Conservation (phyloP, 2,888 invertebrate species). For the Byasa hedistus region DNA sequence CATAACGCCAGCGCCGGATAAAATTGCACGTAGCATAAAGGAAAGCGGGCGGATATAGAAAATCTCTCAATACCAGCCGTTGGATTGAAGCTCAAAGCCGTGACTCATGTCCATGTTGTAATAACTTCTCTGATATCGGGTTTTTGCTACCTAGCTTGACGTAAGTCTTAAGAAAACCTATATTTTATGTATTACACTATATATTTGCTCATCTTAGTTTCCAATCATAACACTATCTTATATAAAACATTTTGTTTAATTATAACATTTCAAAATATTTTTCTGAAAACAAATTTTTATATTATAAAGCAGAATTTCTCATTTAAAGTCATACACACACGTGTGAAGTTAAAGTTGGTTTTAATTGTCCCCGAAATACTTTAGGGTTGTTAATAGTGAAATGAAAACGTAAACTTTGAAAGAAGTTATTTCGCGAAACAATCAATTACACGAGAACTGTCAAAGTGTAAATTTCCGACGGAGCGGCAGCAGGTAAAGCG, state of each 20-base stretch:
- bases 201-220: neutral
- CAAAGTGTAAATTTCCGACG: conserved; percentile 57
- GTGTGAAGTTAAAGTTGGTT: neutral
- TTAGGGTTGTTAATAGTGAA: neutral
- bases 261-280: no score
- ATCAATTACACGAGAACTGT: conserved; percentile 74
- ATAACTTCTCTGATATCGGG: conserved; percentile 50
- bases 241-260: no score
- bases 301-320: no score
- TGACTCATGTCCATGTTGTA: conserved; percentile 56
- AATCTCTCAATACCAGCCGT: conserved; percentile 73
- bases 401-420: neutral
- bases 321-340: no score
- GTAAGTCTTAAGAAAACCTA: conserved; percentile 20
- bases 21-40: conserved; percentile 78
- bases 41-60: conserved; percentile 78
- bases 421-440: conserved; percentile 51
- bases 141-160: conserved; percentile 25
- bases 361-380: neutral
- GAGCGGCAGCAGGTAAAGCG: conserved; percentile 70
- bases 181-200: conserved; percentile 15
- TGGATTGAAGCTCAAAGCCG: conserved; percentile 63
- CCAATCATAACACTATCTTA: neutral
- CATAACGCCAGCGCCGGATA: conserved; percentile 71
- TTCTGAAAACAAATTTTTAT: no score